A percentile compares a stretch with the other conserved stretches of the same genome.
Evolutionary conservation across 1,140 invertebrate species (phyloP).

Genomic region (Piezodorus guildinii): DNA sequence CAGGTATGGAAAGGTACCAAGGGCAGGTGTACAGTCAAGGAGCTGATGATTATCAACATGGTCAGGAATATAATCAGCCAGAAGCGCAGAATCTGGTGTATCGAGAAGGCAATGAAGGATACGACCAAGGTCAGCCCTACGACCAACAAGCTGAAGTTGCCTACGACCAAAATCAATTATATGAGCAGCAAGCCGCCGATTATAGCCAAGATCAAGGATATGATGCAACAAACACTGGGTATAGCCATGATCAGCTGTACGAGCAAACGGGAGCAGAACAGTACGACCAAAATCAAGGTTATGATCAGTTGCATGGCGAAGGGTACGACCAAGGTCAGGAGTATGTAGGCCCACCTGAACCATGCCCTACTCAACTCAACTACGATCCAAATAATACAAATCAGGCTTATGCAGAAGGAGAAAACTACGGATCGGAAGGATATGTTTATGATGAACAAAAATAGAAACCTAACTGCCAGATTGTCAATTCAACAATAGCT

Average conservation of each 20-base stretch:
- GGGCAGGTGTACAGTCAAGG: background rate
- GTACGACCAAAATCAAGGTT: background rate
- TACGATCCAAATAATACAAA: background rate
- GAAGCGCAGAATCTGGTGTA: constrained; percentile 1
- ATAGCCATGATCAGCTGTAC: background rate
- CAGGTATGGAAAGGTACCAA: background rate
- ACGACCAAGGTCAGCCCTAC: background rate
- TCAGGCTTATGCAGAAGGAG: background rate
- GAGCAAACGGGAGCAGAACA: background rate
- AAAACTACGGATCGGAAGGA: background rate
- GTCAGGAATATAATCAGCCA: background rate
- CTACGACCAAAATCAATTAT: no score
- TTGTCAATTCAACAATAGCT: constrained; percentile 4
- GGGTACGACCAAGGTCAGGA: background rate
- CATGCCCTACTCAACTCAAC: background rate
- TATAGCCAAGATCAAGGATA: background rate
- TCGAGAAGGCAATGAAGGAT: constrained; percentile 1
- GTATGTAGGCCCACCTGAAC: background rate
- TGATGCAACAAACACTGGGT: background rate
- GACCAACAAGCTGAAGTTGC: background rate
- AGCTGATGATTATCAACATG: background rate
- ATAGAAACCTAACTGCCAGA: constrained; percentile 1
- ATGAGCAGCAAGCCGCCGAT: no score
- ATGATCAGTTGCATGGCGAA: background rate
- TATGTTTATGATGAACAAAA: background rate